Base-by-base conservation (phyloP, 2,888 invertebrate genomes). In the Aspidiotus rigidus region DNA sequence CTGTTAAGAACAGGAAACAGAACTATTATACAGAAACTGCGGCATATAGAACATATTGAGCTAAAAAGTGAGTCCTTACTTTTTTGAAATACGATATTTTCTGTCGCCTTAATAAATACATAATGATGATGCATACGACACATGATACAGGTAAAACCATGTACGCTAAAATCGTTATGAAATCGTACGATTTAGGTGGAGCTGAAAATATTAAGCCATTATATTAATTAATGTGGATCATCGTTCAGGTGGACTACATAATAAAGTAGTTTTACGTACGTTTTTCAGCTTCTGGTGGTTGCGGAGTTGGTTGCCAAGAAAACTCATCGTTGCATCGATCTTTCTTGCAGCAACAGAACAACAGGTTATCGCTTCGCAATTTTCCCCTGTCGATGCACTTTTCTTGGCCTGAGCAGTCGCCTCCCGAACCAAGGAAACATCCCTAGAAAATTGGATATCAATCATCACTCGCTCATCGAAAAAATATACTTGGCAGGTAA, bases 261-360 rank as follows among this genome's bases (percentile, higher is more conserved):
- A n/a, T 17, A 10, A 7, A 1, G n/a, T 11, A 64, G 5, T n/a
- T 17, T 15, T 40, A 40, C n/a, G 1, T 64, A 55, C 53, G 7
- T 7, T 10, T 15, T 13, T 11, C 44, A 57, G 63, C 62, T 55
- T 28, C 28, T 1, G 17, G 54, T 15, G 8, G 69, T 70, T 86
- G 84, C 71, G 86, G 77, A 67, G 81, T 80, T 54, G 87, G 87
- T 73, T 84, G 83, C 84, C 85, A 88, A 66, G 85, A 85, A 73
- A 86, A 86, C 74, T 92, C 86, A 73, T 82, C 81, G 78, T 96
- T 96, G 79, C 96, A 96, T 82, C 85, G 83, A 78, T 85, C 81
- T 39, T 86, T 86, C 77, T 89, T 89, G 78, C 96, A 96, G 77
- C 96, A 96, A 78, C 96, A 96, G 78, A 90, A 94, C 72, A 88